Percentiles rank a stretch among this genome's conserved stretches.
Conservation (phyloP, 37 sponge, comb jelly and placozoan species). For the Beroe forskalii region DNA sequence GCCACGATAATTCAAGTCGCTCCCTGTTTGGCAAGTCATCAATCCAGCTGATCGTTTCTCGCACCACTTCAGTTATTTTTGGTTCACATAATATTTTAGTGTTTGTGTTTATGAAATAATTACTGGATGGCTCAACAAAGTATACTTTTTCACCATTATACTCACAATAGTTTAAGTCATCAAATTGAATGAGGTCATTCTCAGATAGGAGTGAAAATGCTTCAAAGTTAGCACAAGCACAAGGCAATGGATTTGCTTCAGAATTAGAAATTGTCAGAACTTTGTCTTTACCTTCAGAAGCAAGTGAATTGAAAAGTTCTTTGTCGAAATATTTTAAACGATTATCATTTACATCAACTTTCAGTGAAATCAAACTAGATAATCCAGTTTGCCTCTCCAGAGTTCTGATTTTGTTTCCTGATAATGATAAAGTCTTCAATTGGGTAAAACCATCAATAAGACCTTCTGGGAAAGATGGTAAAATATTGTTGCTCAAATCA, state of each 20-base stretch:
- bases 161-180: background rate
- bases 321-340: conserved; percentile 11
- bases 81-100: conserved; percentile 20
- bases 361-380: background rate
- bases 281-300: background rate
- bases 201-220: conserved; percentile 27
- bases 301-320: conserved; percentile 1
- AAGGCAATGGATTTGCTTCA: background rate
- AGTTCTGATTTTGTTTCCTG: background rate
- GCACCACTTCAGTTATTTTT: background rate
- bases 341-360: background rate
- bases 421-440: background rate
- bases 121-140: background rate
- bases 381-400: background rate
- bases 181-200: background rate
- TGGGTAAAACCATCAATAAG: background rate
- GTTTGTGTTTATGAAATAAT: background rate
- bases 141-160: background rate
- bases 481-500: background rate
- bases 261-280: background rate
- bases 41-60: background rate
- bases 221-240: conserved; percentile 17
- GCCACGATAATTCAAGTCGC: background rate
- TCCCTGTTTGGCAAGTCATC: background rate
- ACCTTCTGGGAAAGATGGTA: background rate